These are phyloP conservation scores for Chaenodraco wilsoni DNA, from an alignment of 2,797 vertebrate species.

Conservation along the genomic window DNA sequence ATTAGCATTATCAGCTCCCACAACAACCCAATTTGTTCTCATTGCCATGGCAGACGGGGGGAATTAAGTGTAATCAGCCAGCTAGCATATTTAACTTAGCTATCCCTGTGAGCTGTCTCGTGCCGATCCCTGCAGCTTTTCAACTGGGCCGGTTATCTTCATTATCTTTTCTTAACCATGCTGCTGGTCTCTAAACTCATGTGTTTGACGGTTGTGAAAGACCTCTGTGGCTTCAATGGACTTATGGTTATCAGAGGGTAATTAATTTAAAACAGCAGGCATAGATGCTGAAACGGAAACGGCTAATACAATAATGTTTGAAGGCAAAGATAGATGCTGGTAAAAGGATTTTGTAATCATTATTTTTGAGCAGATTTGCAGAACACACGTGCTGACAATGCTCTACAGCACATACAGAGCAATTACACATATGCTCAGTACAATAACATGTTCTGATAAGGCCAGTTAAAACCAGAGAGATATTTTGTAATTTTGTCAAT, in stretches of 20 bases:
- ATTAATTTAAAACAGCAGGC: slow-evolving; percentile 55
- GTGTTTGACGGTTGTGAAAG: slow-evolving; percentile 41
- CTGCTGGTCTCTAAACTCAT: slow-evolving; percentile 45
- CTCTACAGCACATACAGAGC: neutral
- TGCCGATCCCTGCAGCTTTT: slow-evolving; percentile 52
- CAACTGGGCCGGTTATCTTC: slow-evolving; percentile 59
- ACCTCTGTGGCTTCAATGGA: slow-evolving; percentile 31
- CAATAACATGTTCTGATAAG: slow-evolving; percentile 9
- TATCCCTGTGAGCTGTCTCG: slow-evolving; percentile 65
- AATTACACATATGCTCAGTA: slow-evolving; percentile 36
- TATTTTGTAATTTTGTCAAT: slow-evolving; percentile 2
- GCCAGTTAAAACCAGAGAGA: neutral
- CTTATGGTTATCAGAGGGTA: slow-evolving; percentile 19
- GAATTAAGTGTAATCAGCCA: slow-evolving; percentile 77
- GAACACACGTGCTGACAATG: slow-evolving; percentile 23
- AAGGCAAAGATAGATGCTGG: slow-evolving; percentile 21
- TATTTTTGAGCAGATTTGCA: slow-evolving; percentile 24
- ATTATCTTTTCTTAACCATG: slow-evolving; percentile 60
- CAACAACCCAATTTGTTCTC: slow-evolving; percentile 79
- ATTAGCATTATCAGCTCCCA: slow-evolving; percentile 75
- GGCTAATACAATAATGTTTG: slow-evolving; percentile 34
- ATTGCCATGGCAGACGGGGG: slow-evolving; percentile 63
- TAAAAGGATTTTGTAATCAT: slow-evolving; percentile 33
- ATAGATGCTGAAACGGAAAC: slow-evolving; percentile 24
- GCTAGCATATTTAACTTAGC: slow-evolving; percentile 76